Evolutionary conservation across 2,113 vertebrate species (phyloP), one percentile per base, ranked within the genome.

Genomic region (Brachyistius frenatus): DNA sequence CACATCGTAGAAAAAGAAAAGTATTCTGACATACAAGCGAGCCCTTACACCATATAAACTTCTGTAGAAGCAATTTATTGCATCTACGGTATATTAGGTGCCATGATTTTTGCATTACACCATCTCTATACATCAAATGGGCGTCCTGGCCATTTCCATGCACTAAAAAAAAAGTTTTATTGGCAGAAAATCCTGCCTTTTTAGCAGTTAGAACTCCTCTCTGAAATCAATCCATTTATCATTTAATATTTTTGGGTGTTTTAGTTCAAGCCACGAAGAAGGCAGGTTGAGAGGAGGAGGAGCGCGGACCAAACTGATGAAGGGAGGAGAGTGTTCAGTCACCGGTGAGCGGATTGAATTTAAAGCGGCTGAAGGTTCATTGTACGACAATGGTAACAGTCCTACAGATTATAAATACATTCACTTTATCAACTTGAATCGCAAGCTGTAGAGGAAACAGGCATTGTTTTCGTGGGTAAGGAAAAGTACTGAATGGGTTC

Each of bases 51-150:
- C 56, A 52, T 11, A 75, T 66, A 74, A 78, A 85, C 33, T 70
- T 41, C 33, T 57, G 47, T 67, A 67, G 16, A 75, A 67, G 36
- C 39, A 66, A 69, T 81, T 70, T 69, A 72, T 50, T 66, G 55
- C 35, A 49, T 65, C 62, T 35, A 14, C 10, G 55, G 39, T 65
- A 35, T 30, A 61, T 86, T 81, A 74, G 69, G 58, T 30, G 30
- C 46, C n/a, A 53, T 83, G 55, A 76, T 72, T 81, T 73, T 54
- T 74, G 60, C 63, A 84, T 85, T 76, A 76, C 77, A 83, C 52
- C 31, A 52, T 54, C 14, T 78, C 74, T 16, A 73, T 69, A 58
- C 31, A 74, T 81, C 67, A 76, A 56, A 62, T 39, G 7, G n/a
- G 47, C 31, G 71, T 80, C 46, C 58, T 73, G 71, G 80, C 62